Evolutionary conservation across 1,140 invertebrate species (phyloP).

Genomic region (Holotrichia oblita): DNA sequence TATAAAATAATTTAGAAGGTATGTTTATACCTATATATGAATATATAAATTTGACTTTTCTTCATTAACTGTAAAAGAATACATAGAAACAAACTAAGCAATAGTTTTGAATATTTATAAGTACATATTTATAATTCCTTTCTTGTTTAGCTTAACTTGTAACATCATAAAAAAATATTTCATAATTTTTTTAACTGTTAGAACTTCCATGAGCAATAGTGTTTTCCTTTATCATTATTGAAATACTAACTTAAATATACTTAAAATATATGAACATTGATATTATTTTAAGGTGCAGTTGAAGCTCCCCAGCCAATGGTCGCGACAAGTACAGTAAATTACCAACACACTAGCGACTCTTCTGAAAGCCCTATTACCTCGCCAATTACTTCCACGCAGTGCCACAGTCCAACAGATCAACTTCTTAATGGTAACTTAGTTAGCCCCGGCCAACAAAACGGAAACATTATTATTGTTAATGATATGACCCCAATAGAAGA

Average conservation of each 20-base stretch:
- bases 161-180: no score
- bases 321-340: slow-evolving; percentile 53
- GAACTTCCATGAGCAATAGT: neutral
- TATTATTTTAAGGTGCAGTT: slow-evolving; percentile 57
- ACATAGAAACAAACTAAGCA: no score
- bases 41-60: no score
- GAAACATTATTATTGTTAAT: slow-evolving; percentile 58
- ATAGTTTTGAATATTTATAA: no score
- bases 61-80: no score
- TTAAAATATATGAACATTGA: slow-evolving; percentile 35
- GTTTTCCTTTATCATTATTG: neutral
- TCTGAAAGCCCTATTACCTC: slow-evolving; percentile 62
- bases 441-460: slow-evolving; percentile 49
- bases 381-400: slow-evolving; percentile 58
- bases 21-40: no score
- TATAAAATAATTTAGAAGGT: no score
- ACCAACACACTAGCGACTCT: slow-evolving; percentile 59
- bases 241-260: no score
- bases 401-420: slow-evolving; percentile 59
- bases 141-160: no score
- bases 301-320: slow-evolving; percentile 53
- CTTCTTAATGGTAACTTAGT: slow-evolving; percentile 57
- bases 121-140: no score
- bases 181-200: no score
- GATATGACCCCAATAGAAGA: slow-evolving; percentile 56